Base-by-base conservation (phyloP, 2,888 invertebrate species). In the Nomada ruficornis region DNA sequence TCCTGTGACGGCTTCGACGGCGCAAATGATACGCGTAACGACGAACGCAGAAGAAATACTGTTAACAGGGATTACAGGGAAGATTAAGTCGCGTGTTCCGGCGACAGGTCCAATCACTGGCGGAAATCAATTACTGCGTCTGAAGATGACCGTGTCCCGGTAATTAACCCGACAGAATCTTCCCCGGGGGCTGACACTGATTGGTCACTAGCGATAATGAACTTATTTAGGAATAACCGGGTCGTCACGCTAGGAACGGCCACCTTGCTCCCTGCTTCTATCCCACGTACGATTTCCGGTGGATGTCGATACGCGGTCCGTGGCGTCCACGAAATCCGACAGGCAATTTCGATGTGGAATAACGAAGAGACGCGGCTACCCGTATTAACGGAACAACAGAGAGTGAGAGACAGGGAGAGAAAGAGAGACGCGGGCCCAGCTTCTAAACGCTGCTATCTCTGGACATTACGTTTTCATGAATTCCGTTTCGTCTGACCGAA, bases 161-260 rank as follows among this genome's bases (percentile, higher is more conserved):
- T 84, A 82, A 86, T 85, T 86, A 85, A 63, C 73, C 9, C 60
- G 77, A 76, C 63, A 62, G 71, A 65, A 52, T 70, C 81, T 72
- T 76, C 52, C 18, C 70, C 44, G 54, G 52, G 64, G 60, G 23
- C 15, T 79, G 86, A 80, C 82, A 72, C 74, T 82, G 78, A 88
- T 88, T 82, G 80, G 50, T 52, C 63, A 44, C 23, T 67, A 11
- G 50, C 69, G 74, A 83, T 78, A 84, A 70, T 82, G 70, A 82
- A 83, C 70, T 75, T 74, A 79, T 79, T 82, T 82, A 64, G 68
- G 59, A 83, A 71, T 67, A 79, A 82, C 3, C 55, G 72, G 59
- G 71, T 50, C 64, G 63, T 59, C 65, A 18, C 36, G 59, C 23
- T 36, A 26, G 42, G 47, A 20, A 42, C 5, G 26, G 20, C 42